A percentile compares a stretch with the other conserved stretches of the same genome.
phyloP scores from a whole-genome alignment of 2,797 vertebrate species.

The Bradypus variegatus region DNA sequence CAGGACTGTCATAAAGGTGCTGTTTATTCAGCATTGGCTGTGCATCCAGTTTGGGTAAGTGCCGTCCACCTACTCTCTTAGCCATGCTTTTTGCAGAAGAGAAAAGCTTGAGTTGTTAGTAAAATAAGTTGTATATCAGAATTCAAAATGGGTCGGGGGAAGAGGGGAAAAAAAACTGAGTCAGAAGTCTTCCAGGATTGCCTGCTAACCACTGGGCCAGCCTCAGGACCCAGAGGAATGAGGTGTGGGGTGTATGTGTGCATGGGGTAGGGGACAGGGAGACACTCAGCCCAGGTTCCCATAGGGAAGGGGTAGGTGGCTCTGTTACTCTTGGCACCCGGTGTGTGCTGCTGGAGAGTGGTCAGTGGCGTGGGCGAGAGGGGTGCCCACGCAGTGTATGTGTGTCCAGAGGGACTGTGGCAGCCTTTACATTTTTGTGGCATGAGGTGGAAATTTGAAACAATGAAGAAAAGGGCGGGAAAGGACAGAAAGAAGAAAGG shows the following conservation, averaged over 20 bases:
- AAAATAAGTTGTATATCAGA: neutral
- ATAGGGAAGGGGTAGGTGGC: neutral
- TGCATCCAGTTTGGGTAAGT: neutral
- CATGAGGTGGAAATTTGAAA: conserved; percentile 44
- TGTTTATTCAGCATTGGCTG: neutral
- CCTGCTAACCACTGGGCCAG: neutral
- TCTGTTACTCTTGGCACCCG: neutral
- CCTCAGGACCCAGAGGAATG: neutral
- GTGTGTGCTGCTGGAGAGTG: too few species aligned
- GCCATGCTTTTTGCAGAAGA: neutral
- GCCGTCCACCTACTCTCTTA: neutral
- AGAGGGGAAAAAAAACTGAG: neutral
- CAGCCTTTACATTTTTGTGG: conserved; percentile 43
- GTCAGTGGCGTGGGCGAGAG: neutral
- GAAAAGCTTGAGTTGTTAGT: neutral
- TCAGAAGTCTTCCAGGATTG: neutral
- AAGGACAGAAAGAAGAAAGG: conserved; percentile 42
- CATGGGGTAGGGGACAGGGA: neutral
- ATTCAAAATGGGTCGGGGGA: neutral
- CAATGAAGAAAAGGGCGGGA: conserved; percentile 34
- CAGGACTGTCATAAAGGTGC: neutral
- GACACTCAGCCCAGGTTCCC: accelerated
- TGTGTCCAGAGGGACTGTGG: neutral
- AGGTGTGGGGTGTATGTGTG: accelerated
- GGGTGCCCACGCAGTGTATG: neutral